A percentile compares a stretch with the other conserved stretches of the same genome.
Conservation (phyloP, 2,888 invertebrate genomes). For the Abrostola tripartita region DNA sequence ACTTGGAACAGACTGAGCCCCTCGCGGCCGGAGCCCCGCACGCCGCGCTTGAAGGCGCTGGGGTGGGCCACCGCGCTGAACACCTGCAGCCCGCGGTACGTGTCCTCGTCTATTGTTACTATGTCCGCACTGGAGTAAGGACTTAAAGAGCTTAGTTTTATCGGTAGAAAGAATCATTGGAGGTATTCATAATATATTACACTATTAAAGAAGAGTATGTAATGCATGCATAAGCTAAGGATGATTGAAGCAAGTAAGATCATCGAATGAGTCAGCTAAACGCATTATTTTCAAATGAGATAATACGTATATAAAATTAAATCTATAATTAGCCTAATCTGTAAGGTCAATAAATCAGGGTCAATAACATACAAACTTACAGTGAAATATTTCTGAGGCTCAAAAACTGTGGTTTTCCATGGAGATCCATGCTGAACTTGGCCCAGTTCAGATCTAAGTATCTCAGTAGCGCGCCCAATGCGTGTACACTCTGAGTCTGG, state of each 20-base stretch:
- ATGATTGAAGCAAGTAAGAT: too few relatives aligned
- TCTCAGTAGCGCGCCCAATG: conserved; percentile 91
- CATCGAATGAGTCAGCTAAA: too few relatives aligned
- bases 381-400: conserved; percentile 89
- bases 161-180: too few relatives aligned
- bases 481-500: conserved; percentile 89
- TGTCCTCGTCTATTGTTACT: conserved; percentile 91
- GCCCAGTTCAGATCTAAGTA: conserved; percentile 91
- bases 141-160: too few relatives aligned
- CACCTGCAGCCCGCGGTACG: conserved; percentile 93
- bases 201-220: too few relatives aligned
- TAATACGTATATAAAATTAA: too few relatives aligned
- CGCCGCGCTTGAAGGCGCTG: conserved; percentile 91
- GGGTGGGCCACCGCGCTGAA: conserved; percentile 92
- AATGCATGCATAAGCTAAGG: too few relatives aligned
- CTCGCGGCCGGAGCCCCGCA: conserved; percentile 88
- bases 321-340: too few relatives aligned
- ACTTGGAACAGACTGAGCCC: conserved; percentile 92
- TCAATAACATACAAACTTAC: conserved; percentile 80
- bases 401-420: conserved; percentile 84
- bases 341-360: too few relatives aligned
- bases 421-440: conserved; percentile 81
- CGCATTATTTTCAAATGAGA: too few relatives aligned
- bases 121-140: conserved; percentile 87
- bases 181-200: too few relatives aligned